Evolutionary conservation across 1,140 invertebrate species (phyloP), one percentile per base, ranked within the genome.

Genomic region (Platyscapa corneri): DNA sequence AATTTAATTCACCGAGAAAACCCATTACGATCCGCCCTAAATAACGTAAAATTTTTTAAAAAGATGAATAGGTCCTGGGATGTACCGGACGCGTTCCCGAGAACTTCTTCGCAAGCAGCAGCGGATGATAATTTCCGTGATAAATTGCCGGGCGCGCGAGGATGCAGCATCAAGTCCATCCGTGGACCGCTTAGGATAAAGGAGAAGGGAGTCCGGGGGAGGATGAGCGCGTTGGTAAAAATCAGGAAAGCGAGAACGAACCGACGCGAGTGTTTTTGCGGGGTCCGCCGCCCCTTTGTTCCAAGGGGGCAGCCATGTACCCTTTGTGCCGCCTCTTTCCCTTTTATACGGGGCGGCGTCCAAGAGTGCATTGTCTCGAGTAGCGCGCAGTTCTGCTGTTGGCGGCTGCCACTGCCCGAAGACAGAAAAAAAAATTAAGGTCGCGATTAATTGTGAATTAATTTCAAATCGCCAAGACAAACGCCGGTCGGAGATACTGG

Each of bases 71-170:
- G 67, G 7, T 16, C 18, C 34, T 18, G 32, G 10, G 34, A 72
- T 72, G 67, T 1, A 34, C 16, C 12, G 34, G 67, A 39, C 37
- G 8, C 34, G 18, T 20, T 46, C 42, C 16, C 42, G 2, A 75
- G 42, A 46, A 32, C n/a, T 20, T 75, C 27, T 20, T 74, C 74
- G 39, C 6, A 46, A 49, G 39, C 27, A n/a, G 14, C 27, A 30
- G 3, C n/a, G 74, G 20, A 32, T 34, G 78, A 81, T 64, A 74
- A 82, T 82, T 82, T 82, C 42, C 80, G 87, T 88, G 70, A 88
- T 64, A 87, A 84, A 78, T 75, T 85, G 84, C 83, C 78, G 64
- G 8, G 23, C 78, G 16, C 30, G 76, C 12, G 42, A 46, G 12
- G 12, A 7, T 5, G 42, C 12, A 74, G 27, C 70, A 74, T 32